Percentiles rank a stretch among this genome's conserved stretches.
Conservation (phyloP, 2,888 invertebrate genomes). For the Orthosia cruda region DNA sequence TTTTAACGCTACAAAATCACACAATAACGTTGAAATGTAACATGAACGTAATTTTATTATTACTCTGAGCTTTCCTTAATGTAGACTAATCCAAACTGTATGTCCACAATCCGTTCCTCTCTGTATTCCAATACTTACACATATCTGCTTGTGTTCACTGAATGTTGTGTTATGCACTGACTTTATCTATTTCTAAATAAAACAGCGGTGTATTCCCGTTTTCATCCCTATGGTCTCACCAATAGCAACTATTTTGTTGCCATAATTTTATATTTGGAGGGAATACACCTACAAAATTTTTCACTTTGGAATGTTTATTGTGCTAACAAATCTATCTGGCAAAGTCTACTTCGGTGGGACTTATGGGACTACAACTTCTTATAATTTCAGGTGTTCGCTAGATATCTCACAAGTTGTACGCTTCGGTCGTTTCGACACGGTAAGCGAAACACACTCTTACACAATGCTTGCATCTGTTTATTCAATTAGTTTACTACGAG, state of each 20-base stretch:
- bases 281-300: conserved; percentile 21
- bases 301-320: conserved; percentile 23
- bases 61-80: conserved; percentile 8
- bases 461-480: background rate
- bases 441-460: conserved; percentile 73
- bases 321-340: conserved; percentile 44
- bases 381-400: conserved; percentile 84
- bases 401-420: conserved; percentile 89
- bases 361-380: conserved; percentile 27
- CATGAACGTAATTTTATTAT: conserved; percentile 12
- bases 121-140: conserved; percentile 47
- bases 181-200: conserved; percentile 20
- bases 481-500: background rate
- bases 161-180: conserved; percentile 56
- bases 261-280: conserved; percentile 1
- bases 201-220: conserved; percentile 16
- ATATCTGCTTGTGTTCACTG: conserved; percentile 50
- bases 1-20: conserved; percentile 32
- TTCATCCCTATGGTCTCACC: background rate
- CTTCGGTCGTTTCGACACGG: conserved; percentile 87
- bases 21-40: conserved; percentile 26
- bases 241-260: background rate
- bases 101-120: conserved; percentile 20
- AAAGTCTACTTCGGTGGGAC: background rate
- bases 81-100: conserved; percentile 30